Conservation (phyloP, 2,888 invertebrate genomes). For the Platerodrilus igneus region DNA sequence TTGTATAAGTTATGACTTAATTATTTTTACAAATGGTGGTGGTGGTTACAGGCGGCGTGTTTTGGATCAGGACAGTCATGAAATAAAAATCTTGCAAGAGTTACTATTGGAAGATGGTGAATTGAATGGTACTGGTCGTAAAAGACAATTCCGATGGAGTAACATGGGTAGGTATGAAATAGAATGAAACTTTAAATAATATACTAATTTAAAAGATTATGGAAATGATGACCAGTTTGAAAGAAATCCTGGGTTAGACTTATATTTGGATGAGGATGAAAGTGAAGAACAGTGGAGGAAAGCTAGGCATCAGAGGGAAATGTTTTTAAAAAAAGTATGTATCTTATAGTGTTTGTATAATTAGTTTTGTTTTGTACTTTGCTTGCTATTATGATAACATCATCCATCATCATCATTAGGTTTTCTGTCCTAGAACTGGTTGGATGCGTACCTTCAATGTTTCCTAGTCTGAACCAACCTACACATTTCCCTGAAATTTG, state of each 20-base stretch:
- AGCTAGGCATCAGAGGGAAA: slow-evolving; percentile 73
- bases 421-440: too few relatives aligned
- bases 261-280: slow-evolving; percentile 64
- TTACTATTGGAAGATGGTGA: slow-evolving; percentile 87
- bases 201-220: slow-evolving; percentile 28
- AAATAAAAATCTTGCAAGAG: slow-evolving; percentile 80
- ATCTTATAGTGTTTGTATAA: slow-evolving; percentile 12
- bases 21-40: not conserved
- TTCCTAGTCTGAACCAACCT: too few relatives aligned
- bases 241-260: slow-evolving; percentile 43
- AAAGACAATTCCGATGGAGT: slow-evolving; percentile 82
- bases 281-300: slow-evolving; percentile 75
- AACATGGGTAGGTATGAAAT: slow-evolving; percentile 57
- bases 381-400: too few relatives aligned
- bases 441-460: too few relatives aligned
- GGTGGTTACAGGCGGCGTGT: slow-evolving; percentile 61
- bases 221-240: slow-evolving; percentile 44
- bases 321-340: slow-evolving; percentile 64
- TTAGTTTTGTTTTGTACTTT: slow-evolving; percentile 8
- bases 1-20: slow-evolving; percentile 5
- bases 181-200: slow-evolving; percentile 5
- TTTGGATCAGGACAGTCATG: slow-evolving; percentile 82
- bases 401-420: too few relatives aligned
- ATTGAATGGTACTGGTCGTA: slow-evolving; percentile 67
- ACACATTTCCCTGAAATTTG: too few relatives aligned